phyloP scores from a whole-genome alignment of 2,888 invertebrate species.

The Tipula vernalis region DNA sequence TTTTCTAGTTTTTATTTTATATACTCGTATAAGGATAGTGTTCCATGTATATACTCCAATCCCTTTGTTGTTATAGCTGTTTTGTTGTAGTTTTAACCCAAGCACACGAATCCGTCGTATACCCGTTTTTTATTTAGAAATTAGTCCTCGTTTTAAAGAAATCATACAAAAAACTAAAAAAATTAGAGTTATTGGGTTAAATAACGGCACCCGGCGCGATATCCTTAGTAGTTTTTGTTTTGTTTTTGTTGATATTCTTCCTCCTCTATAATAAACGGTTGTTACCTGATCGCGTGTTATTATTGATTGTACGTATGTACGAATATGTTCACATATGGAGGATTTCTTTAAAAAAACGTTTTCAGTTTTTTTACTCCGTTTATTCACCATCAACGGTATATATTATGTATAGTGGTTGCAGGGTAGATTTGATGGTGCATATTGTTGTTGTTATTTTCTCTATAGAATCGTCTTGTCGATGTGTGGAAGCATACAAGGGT shows the following conservation, averaged over 20 bases:
- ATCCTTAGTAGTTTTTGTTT: neutral
- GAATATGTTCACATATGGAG: neutral
- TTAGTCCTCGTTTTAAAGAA: neutral
- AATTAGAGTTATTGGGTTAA: conserved; percentile 9
- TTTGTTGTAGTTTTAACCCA: neutral
- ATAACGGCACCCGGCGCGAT: conserved; percentile 10
- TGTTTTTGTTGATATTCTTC: neutral
- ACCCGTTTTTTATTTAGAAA: neutral
- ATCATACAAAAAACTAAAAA: neutral
- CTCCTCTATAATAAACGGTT: neutral
- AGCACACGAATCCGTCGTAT: conserved; percentile 5
- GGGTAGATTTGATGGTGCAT: neutral
- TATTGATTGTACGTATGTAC: neutral
- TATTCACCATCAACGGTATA: neutral
- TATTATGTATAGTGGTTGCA: neutral
- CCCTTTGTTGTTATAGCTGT: neutral
- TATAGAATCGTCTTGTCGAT: neutral
- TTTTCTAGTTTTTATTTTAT: neutral
- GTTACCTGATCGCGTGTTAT: conserved; percentile 10
- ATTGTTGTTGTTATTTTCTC: neutral
- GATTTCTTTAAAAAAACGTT: neutral
- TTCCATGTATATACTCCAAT: neutral
- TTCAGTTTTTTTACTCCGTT: neutral
- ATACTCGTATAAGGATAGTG: no score
- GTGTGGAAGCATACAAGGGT: neutral